Evolutionary conservation across 64 coral and sea anemone species (phyloP), one percentile per base, ranked within the genome.

Genomic region (Porites lutea): DNA sequence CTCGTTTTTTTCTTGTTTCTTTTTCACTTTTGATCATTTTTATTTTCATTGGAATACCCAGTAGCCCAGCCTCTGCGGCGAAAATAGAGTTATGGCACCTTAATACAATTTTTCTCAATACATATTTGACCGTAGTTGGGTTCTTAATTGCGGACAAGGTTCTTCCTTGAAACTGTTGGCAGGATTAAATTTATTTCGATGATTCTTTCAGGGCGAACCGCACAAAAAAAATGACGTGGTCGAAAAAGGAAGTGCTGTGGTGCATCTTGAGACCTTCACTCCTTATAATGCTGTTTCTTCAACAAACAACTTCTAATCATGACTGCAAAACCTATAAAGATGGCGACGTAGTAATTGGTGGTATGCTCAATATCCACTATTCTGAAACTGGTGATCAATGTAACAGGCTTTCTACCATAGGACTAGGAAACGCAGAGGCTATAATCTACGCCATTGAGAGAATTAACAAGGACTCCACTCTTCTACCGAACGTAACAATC

Each of bases 401-500:
- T 51, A 55, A 55, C 11, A 55, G 62, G 3, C 79, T 82, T 20
- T 82, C 18, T 11, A 59, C 52, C 4, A 27, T 82, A 50, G 79
- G 79, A 37, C 54, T 82, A 13, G 79, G 79, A 59, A 43, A 82
- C 79, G 62, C 62, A 44, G 79, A 82, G n/a, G 12, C 79, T 1
- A 82, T 82, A 45, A 62, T 65, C 19, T 82, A 44, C 51, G 79
- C 79, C 44, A 82, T 82, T 37, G 79, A 82, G 48, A 59, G 79
- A 5, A 45, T 82, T 15, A 82, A 82, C 79, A 21, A 82, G 23
- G 15, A 59, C 48, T 22, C 79, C 3, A 46, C 10, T 62, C n/a
- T 82, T 45, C 55, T 82, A 16, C 53, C 79, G 10, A 49, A 65
- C 11, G 43, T 82, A 5, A 82, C 55, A 62, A 4, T 82, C 23